phyloP scores from a whole-genome alignment of 37 sponge, comb jelly and placozoan species.

The Theonella swinhoei region DNA sequence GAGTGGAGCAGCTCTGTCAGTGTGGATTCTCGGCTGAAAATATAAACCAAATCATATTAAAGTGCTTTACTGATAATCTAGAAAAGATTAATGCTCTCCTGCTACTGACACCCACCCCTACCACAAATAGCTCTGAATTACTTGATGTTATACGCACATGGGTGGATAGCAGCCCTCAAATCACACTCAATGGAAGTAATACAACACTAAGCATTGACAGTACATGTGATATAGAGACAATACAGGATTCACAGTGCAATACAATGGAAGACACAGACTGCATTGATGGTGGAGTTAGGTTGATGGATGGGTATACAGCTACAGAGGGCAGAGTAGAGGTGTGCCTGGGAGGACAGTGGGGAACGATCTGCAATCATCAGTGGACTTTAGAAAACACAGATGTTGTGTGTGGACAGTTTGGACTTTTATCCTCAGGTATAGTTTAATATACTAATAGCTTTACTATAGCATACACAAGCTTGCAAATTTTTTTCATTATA shows the following conservation, averaged over 20 bases:
- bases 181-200: background rate
- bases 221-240: too few species aligned
- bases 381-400: conserved; percentile 21
- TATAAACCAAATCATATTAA: too few species aligned
- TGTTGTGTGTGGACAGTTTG: conserved; percentile 45
- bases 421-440: background rate
- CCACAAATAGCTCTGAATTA: background rate
- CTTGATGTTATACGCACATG: background rate
- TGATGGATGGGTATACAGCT: background rate
- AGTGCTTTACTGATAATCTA: background rate
- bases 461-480: too few species aligned
- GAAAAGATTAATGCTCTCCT: background rate
- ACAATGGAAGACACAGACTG: background rate
- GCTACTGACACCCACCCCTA: background rate
- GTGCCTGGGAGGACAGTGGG: conserved; percentile 21
- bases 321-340: conserved; percentile 31
- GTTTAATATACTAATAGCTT: too few species aligned
- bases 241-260: too few species aligned
- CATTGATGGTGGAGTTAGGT: background rate
- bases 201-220: too few species aligned
- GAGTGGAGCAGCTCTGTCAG: background rate
- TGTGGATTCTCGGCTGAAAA: background rate
- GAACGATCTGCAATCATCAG: conserved; percentile 39
- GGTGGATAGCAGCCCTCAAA: background rate
- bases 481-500: too few species aligned